A percentile compares a stretch with the other conserved stretches of the same genome.
Conservation (phyloP, 2,113 vertebrate genomes). For the Coreoperca whiteheadi region DNA sequence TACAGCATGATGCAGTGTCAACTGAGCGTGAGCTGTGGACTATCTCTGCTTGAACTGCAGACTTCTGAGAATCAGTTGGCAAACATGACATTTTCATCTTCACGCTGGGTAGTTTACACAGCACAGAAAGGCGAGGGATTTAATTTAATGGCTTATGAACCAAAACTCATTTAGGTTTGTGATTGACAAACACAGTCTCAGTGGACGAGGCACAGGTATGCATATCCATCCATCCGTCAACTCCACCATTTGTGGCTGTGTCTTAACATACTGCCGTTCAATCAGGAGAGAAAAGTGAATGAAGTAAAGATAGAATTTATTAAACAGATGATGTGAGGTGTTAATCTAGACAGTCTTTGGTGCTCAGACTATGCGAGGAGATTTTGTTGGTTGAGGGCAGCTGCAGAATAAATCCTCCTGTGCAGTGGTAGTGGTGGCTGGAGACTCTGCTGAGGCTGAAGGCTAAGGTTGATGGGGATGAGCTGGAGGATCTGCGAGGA, state of each 20-base stretch:
- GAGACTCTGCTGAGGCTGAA: too few relatives aligned
- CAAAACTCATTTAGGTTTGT: slow-evolving; percentile 28
- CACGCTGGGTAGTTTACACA: slow-evolving; percentile 6
- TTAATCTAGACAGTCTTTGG: too few relatives aligned
- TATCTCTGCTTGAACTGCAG: slow-evolving; percentile 22
- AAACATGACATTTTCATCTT: slow-evolving; percentile 43
- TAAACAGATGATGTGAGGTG: too few relatives aligned
- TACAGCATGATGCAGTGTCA: slow-evolving; percentile 51
- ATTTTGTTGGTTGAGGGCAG: too few relatives aligned
- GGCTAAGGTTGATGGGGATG: too few relatives aligned
- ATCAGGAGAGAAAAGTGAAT: too few relatives aligned
- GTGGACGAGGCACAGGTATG: background rate
- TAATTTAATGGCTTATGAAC: slow-evolving; percentile 35
- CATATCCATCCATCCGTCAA: slow-evolving; percentile 11
- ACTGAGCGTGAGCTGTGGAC: slow-evolving; percentile 32
- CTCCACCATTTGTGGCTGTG: slow-evolving; percentile 21
- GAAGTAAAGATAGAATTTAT: too few relatives aligned
- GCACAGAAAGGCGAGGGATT: slow-evolving; percentile 5
- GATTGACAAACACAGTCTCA: slow-evolving; percentile 25
- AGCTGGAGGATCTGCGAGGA: too few relatives aligned
- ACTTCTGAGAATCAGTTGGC: slow-evolving; percentile 46
- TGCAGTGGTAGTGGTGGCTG: too few relatives aligned
- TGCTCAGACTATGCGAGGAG: too few relatives aligned
- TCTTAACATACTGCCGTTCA: slow-evolving; percentile 27
- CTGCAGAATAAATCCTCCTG: too few relatives aligned